phyloP scores from a whole-genome alignment of 2,888 invertebrate genomes.

The Heliothis peltigera region DNA sequence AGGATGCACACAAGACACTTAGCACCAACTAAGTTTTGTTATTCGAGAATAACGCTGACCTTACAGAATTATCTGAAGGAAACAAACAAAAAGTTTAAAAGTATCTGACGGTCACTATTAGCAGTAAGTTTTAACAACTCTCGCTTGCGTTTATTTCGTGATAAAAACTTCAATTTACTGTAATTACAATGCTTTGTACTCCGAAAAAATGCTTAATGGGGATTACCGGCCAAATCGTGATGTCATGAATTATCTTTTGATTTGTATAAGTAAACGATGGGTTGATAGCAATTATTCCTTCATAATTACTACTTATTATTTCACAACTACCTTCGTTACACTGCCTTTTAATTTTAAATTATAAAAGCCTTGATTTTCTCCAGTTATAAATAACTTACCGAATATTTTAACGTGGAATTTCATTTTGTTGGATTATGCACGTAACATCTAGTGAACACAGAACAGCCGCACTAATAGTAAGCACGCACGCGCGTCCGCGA shows the following conservation, averaged over 20 bases:
- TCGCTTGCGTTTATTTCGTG: slow-evolving; percentile 31
- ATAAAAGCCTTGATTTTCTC: slow-evolving; percentile 5
- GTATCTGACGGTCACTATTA: slow-evolving; percentile 39
- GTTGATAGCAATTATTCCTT: slow-evolving; percentile 15
- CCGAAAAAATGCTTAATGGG: slow-evolving; percentile 5
- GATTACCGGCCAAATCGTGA: slow-evolving; percentile 23
- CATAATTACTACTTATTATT: slow-evolving; percentile 41
- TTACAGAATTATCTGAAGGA: slow-evolving; percentile 12
- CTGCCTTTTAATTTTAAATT: slow-evolving; percentile 4
- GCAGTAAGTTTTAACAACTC: slow-evolving; percentile 46
- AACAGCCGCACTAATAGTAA: slow-evolving; percentile 60
- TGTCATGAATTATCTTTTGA: slow-evolving; percentile 14
- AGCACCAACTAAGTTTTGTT: slow-evolving; percentile 4
- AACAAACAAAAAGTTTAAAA: slow-evolving; percentile 41
- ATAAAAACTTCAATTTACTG: slow-evolving; percentile 25
- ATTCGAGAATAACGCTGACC: slow-evolving; percentile 12
- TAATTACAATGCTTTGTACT: slow-evolving; percentile 22
- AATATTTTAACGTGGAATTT: slow-evolving; percentile 82
- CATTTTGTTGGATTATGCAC: slow-evolving; percentile 74
- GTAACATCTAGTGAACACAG: slow-evolving; percentile 72
- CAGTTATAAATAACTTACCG: slow-evolving; percentile 70
- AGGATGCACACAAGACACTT: not conserved
- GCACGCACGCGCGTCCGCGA: slow-evolving; percentile 65
- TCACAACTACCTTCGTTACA: slow-evolving; percentile 23
- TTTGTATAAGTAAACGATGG: slow-evolving; percentile 6